Evolutionary conservation across 23 tunicate species (phyloP), one percentile per base, ranked within the genome.

Genomic region (Ascidia mentula): DNA sequence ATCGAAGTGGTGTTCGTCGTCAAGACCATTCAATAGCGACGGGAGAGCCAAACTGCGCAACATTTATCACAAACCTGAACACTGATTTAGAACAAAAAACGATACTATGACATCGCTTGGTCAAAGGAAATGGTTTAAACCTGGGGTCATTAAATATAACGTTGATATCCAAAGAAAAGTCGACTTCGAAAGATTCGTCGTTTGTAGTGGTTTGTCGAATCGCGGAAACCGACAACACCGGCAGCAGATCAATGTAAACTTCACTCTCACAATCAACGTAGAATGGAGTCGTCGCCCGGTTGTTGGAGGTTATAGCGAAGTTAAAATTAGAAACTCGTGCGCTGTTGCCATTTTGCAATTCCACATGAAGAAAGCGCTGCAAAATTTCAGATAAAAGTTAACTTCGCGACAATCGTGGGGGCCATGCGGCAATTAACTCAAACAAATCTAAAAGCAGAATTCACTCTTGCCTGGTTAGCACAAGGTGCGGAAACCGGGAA

Each of bases 91-190:
- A 53, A 28, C 12, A 42, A 42, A 9, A 42, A 15, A 15, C 15
- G 53, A 15, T 42, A 42, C 12, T 42, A 42, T 42, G n/a, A n/a
- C n/a, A n/a, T n/a, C n/a, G n/a, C n/a, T n/a, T n/a, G n/a, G n/a
- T n/a, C n/a, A n/a, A n/a, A n/a, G n/a, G n/a, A n/a, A n/a, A 5
- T 9, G 24, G 24, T 28, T 53, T 53, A 53, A n/a, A n/a, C 65
- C 28, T 1, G 12, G 65, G 65, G 65, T 53, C 65, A 53, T 53
- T 53, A 53, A 53, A 53, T 28, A 53, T 20, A 53, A 53, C 65
- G 65, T 53, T 53, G 65, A 53, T 28, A 28, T 53, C 65, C 65
- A 53, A 28, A 20, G 65, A 53, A 53, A 53, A 53, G 65, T 53
- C 65, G 12, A 53, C 65, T 20, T 53, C 12, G 2, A 53, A 9